A percentile compares a stretch with the other conserved stretches of the same genome.
These are phyloP conservation scores for Euwallacea similis DNA, from an alignment of 1,140 invertebrate genomes.

Conservation along the genomic window DNA sequence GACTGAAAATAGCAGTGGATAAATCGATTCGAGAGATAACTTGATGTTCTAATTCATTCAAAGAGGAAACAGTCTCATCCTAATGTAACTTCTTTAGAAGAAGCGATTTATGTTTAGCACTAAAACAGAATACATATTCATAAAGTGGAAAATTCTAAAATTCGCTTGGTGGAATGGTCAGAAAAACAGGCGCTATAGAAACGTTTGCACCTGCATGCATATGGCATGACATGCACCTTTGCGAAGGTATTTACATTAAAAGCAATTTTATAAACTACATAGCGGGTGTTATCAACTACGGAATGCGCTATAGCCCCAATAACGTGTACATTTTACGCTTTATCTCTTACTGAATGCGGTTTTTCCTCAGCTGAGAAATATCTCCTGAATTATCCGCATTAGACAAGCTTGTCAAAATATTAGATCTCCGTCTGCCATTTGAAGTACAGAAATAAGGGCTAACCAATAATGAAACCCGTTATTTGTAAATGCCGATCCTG, in stretches of 20 bases:
- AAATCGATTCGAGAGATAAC: neutral
- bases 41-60: neutral
- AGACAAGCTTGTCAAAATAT: slow-evolving; percentile 17
- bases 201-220: slow-evolving; percentile 13
- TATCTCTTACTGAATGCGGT: neutral
- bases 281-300: neutral
- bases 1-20: neutral
- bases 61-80: neutral
- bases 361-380: too few species aligned
- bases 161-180: too few species aligned
- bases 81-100: too few species aligned
- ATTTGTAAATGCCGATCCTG: slow-evolving; percentile 23
- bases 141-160: too few species aligned
- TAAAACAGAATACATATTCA: too few species aligned
- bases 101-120: too few species aligned
- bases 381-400: neutral
- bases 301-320: slow-evolving; percentile 2
- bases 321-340: slow-evolving; percentile 7
- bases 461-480: slow-evolving; percentile 19
- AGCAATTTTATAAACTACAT: slow-evolving; percentile 9
- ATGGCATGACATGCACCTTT: slow-evolving; percentile 19
- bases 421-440: neutral
- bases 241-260: slow-evolving; percentile 9
- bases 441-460: slow-evolving; percentile 15
- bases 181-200: slow-evolving; percentile 9